phyloP scores from a whole-genome alignment of 2,888 invertebrate genomes.

The Crocallis elinguaria region DNA sequence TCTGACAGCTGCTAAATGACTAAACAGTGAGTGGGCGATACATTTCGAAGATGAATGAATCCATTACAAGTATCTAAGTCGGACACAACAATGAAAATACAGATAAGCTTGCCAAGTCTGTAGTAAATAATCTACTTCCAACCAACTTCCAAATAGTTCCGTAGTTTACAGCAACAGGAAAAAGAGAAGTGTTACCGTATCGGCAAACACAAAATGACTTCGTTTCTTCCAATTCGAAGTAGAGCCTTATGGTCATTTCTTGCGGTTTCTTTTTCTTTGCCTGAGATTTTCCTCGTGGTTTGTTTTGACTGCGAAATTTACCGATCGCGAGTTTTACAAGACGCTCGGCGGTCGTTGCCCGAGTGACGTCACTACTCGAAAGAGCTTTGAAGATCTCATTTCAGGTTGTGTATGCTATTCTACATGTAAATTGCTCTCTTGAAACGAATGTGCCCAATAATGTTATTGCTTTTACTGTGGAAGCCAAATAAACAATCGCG shows the following conservation, averaged over 20 bases:
- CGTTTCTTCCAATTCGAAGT: conserved; percentile 30
- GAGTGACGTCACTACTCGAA: conserved; percentile 62
- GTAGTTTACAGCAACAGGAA: conserved; percentile 52
- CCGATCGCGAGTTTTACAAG: conserved; percentile 66
- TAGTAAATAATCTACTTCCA: conserved; percentile 44
- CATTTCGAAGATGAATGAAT: conserved; percentile 53
- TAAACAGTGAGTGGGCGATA: conserved; percentile 56
- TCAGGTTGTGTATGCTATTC: conserved; percentile 33
- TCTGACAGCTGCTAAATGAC: conserved; percentile 57
- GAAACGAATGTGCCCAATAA: conserved; percentile 11
- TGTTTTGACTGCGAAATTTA: conserved; percentile 78
- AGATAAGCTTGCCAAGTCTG: conserved; percentile 39
- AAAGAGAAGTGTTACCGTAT: conserved; percentile 44
- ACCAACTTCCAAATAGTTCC: conserved; percentile 44
- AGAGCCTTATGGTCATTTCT: conserved; percentile 28
- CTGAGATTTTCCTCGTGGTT: conserved; percentile 39
- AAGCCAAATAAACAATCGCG: conserved; percentile 18
- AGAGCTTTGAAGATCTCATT: conserved; percentile 48
- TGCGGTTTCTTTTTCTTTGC: conserved; percentile 42
- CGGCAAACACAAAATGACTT: conserved; percentile 3
- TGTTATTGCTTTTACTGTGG: conserved; percentile 16
- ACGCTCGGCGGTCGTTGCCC: conserved; percentile 63
- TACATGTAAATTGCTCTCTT: conserved; percentile 9
- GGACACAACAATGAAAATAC: conserved; percentile 40
- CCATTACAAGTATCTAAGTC: conserved; percentile 47